Conservation (phyloP, 2,888 invertebrate genomes). For the Acronicta psi region DNA sequence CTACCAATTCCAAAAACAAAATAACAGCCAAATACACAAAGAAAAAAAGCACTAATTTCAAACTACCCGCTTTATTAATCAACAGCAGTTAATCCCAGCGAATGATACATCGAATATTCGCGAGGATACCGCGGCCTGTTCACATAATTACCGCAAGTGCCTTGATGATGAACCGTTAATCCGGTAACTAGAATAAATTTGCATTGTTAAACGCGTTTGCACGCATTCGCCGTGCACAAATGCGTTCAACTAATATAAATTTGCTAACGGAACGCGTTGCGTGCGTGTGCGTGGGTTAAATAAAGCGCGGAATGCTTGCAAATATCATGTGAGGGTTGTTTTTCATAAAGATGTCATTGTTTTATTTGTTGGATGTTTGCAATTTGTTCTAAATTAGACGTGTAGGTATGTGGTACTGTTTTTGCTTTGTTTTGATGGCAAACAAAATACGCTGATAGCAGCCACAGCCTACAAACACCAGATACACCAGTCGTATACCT, state of each 20-base stretch:
- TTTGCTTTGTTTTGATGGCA: no score
- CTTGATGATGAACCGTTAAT: conserved; percentile 82
- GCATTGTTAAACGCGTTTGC: conserved; percentile 78
- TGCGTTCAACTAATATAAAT: conserved; percentile 73
- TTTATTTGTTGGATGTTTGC: conserved; percentile 29
- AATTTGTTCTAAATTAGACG: conserved; percentile 37
- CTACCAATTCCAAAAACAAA: no score
- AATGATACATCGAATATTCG: conserved; percentile 60
- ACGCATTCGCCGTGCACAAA: conserved; percentile 64
- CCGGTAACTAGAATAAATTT: conserved; percentile 84
- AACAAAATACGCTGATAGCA: no score
- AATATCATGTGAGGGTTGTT: conserved; percentile 34
- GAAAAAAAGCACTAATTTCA: conserved; percentile 17
- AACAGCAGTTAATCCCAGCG: conserved; percentile 42
- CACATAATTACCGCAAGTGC: conserved; percentile 82
- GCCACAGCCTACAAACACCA: no score
- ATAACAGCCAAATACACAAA: conserved; percentile 2
- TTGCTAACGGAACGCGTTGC: conserved; percentile 61
- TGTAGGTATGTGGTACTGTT: conserved; percentile 1
- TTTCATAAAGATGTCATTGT: conserved; percentile 41
- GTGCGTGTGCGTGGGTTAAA: conserved; percentile 23
- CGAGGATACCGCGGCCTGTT: conserved; percentile 63
- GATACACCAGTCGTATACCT: no score
- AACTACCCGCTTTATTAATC: conserved; percentile 33
- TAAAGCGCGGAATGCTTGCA: conserved; percentile 24